Evolutionary conservation across 2,113 vertebrate species (phyloP).

Genomic region (Columbina picui): DNA sequence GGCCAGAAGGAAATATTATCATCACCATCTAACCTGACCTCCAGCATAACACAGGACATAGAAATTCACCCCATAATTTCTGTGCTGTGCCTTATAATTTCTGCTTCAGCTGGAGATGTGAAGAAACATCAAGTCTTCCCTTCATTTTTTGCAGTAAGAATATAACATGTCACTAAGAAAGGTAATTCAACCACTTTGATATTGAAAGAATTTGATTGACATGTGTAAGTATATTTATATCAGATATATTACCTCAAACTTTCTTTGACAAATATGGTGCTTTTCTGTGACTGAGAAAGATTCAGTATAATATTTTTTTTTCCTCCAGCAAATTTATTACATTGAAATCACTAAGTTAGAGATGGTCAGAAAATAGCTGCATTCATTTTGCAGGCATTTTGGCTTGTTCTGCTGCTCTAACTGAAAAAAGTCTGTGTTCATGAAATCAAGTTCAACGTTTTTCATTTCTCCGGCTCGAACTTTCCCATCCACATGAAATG

Average conservation of each 20-base stretch:
- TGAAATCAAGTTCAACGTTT: background rate
- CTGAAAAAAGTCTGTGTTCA: background rate
- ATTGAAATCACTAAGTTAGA: background rate
- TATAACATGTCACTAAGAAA: background rate
- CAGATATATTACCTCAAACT: background rate
- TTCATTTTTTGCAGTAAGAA: background rate
- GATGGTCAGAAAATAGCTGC: background rate
- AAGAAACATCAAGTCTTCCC: background rate
- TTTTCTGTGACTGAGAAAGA: constrained; percentile 16
- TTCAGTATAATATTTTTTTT: background rate
- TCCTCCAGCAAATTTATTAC: background rate
- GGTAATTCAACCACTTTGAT: background rate
- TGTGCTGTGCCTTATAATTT: background rate
- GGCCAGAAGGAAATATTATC: background rate
- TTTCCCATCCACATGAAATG: constrained; percentile 4
- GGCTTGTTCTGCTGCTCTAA: background rate
- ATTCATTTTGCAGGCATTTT: background rate
- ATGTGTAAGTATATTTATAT: background rate
- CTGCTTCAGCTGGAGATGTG: background rate
- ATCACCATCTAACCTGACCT: background rate
- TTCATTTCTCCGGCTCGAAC: constrained; percentile 6
- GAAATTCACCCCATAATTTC: background rate
- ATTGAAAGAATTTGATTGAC: background rate
- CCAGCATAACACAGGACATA: fast-evolving
- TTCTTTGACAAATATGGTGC: background rate